phyloP scores from a whole-genome alignment of 35 echinoderm and acorn worm genomes.

The Lytechinus pictus region DNA sequence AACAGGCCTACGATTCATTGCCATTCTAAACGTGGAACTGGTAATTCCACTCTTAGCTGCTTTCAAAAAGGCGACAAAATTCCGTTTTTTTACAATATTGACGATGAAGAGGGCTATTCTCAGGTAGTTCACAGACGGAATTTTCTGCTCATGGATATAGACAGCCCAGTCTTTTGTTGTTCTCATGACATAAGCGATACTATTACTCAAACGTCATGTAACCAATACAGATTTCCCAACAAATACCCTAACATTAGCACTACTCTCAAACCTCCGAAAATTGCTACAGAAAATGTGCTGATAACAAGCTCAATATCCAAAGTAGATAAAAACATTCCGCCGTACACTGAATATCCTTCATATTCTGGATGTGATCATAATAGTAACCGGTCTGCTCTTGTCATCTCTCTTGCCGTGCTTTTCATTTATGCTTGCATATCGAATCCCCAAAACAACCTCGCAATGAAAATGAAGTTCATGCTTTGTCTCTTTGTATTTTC shows the following conservation, averaged over 20 bases:
- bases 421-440: not conserved
- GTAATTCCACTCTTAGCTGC: not conserved
- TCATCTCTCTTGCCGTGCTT: not conserved
- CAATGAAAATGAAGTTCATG: too few relatives aligned
- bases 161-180: not conserved
- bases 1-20: not conserved
- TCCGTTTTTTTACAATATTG: not conserved
- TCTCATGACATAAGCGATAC: not conserved
- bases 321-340: not conserved
- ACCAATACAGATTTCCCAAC: not conserved
- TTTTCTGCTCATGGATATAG: not conserved
- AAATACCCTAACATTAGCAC: not conserved
- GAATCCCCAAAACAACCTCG: not conserved
- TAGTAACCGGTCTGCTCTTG: not conserved
- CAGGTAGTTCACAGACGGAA: not conserved
- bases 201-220: not conserved
- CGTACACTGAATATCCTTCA: not conserved
- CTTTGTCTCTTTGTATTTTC: too few relatives aligned
- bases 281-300: not conserved
- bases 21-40: not conserved
- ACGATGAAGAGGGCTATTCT: not conserved
- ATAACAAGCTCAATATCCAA: not conserved
- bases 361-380: not conserved
- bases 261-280: not conserved
- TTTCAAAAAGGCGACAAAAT: not conserved